Percentiles rank a stretch among this genome's conserved stretches.
phyloP scores from a whole-genome alignment of 2,113 vertebrate genomes.

The Callionymus lyra region DNA sequence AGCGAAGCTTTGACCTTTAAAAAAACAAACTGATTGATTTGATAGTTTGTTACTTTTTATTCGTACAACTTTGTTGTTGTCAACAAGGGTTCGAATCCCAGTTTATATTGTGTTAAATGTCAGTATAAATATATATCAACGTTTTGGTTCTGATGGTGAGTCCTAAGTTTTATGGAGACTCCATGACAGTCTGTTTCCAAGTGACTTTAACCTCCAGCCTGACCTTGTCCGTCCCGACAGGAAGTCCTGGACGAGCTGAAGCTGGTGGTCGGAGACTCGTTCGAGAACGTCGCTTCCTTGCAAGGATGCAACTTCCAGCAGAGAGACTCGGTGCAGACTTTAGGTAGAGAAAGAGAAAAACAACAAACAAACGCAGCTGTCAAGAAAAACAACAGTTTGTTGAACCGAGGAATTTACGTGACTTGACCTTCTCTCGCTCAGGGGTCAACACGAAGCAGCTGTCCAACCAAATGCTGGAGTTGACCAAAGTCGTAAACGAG shows the following conservation, averaged over 20 bases:
- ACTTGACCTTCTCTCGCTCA: constrained; percentile 36
- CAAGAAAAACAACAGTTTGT: background rate
- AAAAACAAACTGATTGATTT: too few species aligned
- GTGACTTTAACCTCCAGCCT: too few species aligned
- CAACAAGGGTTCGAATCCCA: too few species aligned
- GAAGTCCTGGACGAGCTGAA: constrained; percentile 86
- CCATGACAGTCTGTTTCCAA: too few species aligned
- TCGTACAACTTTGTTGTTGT: too few species aligned
- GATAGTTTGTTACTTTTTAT: too few species aligned
- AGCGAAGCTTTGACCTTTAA: too few species aligned
- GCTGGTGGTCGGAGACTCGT: constrained; percentile 80
- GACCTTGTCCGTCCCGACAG: constrained; percentile 56
- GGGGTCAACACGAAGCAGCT: constrained; percentile 90
- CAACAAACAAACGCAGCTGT: too few species aligned
- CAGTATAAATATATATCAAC: too few species aligned
- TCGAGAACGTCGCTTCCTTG: constrained; percentile 80
- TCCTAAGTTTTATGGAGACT: too few species aligned
- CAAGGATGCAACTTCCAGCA: constrained; percentile 93
- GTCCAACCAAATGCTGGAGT: constrained; percentile 87
- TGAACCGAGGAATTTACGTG: background rate
- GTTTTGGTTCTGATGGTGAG: too few species aligned
- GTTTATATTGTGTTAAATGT: too few species aligned
- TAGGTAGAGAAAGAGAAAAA: constrained; percentile 67
- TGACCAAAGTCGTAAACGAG: constrained; percentile 89
- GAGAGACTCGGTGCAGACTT: constrained; percentile 77